Evolutionary conservation across 2,888 invertebrate genomes (phyloP).

Genomic region (Chrysomela aeneicollis): DNA sequence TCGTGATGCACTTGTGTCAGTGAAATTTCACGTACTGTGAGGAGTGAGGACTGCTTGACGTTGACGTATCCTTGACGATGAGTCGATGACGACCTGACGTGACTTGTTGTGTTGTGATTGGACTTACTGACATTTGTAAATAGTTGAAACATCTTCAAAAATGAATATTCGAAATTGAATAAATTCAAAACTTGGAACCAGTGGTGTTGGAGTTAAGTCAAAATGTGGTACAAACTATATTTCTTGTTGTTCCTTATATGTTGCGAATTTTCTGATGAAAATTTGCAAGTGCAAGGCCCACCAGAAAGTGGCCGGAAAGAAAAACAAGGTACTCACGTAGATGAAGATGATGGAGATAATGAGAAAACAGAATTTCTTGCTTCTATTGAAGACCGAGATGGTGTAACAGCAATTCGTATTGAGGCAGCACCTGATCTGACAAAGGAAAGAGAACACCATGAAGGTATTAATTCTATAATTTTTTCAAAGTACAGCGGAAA

Average conservation of each 20-base stretch:
- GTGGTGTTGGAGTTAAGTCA: not conserved
- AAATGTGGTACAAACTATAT: conserved; percentile 16
- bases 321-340: conserved; percentile 12
- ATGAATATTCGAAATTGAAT: not conserved
- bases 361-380: conserved; percentile 50
- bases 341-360: conserved; percentile 2
- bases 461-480: conserved; percentile 46
- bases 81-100: too few species aligned
- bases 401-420: conserved; percentile 54
- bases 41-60: too few species aligned
- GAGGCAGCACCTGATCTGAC: conserved; percentile 59
- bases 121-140: not conserved
- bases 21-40: too few species aligned
- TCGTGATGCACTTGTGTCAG: too few species aligned
- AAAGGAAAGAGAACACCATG: conserved; percentile 56
- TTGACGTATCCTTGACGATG: too few species aligned
- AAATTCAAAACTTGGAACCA: not conserved
- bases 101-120: not conserved
- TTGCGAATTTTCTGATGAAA: conserved; percentile 55
- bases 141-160: not conserved
- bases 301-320: conserved; percentile 28
- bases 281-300: conserved; percentile 49
- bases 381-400: conserved; percentile 52
- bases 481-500: too few species aligned
- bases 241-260: conserved; percentile 47